A percentile compares a stretch with the other conserved stretches of the same genome.
Conservation (phyloP, 30 jellyfish, hydroid and myxozoan species). For the Haliclystus octoradiatus region DNA sequence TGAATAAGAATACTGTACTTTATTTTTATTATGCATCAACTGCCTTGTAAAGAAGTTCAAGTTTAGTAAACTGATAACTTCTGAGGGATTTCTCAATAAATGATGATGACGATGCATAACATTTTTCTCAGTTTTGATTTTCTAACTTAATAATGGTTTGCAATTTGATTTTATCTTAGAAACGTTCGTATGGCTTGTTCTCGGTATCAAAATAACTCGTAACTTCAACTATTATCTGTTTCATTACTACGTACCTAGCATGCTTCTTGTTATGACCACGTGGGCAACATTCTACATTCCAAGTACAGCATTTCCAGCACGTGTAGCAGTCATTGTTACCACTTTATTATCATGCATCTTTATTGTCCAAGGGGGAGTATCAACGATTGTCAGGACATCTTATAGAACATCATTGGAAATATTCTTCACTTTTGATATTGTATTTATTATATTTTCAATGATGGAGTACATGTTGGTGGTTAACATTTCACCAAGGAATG, state of each 20-base stretch:
- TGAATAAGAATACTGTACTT: no score
- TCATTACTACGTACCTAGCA: slow-evolving; percentile 49
- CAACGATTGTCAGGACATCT: slow-evolving; percentile 28
- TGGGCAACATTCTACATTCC: slow-evolving; percentile 50
- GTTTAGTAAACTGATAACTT: no score
- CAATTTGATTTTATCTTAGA: no score
- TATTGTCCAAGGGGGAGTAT: slow-evolving; percentile 33
- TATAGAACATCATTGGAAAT: slow-evolving; percentile 46
- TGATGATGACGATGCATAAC: no score
- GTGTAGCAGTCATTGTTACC: slow-evolving; percentile 51
- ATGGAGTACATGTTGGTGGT: slow-evolving; percentile 36
- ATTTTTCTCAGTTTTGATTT: no score
- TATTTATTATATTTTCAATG: slow-evolving; percentile 41
- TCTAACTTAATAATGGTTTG: no score
- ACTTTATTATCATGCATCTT: slow-evolving; percentile 39
- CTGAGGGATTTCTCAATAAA: no score
- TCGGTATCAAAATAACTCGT: slow-evolving; percentile 17
- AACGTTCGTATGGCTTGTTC: slow-evolving; percentile 15
- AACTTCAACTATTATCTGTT: slow-evolving; percentile 30
- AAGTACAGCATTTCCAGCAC: slow-evolving; percentile 47
- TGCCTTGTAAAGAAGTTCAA: background rate
- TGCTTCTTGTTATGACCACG: slow-evolving; percentile 23
- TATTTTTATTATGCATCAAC: background rate
- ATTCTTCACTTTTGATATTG: slow-evolving; percentile 28
- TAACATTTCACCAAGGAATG: slow-evolving; percentile 1